These are phyloP conservation scores for Gopherus evgoodei DNA, from an alignment of 2,113 vertebrate genomes.

Conservation along the genomic window DNA sequence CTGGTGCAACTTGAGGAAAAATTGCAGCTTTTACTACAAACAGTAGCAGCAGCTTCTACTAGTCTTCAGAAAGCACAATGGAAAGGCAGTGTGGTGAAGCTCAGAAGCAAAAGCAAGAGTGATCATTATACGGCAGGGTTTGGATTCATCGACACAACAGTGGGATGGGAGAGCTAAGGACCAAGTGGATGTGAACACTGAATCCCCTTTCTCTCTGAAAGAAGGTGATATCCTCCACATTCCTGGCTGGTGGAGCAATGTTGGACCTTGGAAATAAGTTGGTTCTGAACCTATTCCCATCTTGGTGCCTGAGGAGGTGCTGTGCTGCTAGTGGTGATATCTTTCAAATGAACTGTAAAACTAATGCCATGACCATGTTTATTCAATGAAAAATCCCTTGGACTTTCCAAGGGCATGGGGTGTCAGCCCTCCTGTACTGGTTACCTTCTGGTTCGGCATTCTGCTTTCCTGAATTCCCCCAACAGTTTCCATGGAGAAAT, in stretches of 20 bases:
- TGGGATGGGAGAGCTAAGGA: background rate
- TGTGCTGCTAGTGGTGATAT: rapidly evolving
- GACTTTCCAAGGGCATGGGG: background rate
- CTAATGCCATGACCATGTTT: background rate
- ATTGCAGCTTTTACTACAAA: background rate
- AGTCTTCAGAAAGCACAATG: background rate
- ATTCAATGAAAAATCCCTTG: background rate
- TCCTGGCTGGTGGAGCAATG: background rate
- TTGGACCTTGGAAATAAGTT: background rate
- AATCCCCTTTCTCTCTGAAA: background rate
- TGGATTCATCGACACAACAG: background rate
- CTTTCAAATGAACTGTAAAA: rapidly evolving
- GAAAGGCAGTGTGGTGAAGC: background rate
- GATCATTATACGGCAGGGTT: background rate
- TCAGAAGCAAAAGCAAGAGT: background rate
- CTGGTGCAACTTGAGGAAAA: background rate
- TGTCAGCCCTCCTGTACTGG: rapidly evolving
- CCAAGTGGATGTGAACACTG: background rate
- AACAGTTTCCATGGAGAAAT: background rate
- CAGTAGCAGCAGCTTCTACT: background rate
- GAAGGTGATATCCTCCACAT: background rate
- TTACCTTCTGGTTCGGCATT: background rate
- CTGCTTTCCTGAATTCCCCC: background rate
- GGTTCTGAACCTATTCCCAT: background rate
- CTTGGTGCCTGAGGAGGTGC: background rate